Conservation (phyloP, 2,113 vertebrate genomes). For the Progne subis region DNA sequence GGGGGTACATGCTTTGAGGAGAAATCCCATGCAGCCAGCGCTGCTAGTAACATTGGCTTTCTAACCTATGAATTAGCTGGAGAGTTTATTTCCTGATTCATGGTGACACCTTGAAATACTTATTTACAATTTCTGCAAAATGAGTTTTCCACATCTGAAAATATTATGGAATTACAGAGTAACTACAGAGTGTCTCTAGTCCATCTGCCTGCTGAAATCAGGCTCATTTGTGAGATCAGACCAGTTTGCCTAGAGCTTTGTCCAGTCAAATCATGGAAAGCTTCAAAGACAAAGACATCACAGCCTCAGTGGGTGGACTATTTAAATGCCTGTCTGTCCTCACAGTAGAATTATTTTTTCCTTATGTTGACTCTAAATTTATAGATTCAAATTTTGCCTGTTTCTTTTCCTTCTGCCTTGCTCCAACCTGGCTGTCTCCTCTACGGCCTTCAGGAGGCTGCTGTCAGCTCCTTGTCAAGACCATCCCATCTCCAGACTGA, state of each 20-base stretch:
- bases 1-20: background rate
- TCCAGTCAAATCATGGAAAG: background rate
- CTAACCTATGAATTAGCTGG: background rate
- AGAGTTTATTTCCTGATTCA: background rate
- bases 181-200: background rate
- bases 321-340: background rate
- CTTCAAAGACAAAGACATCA: background rate
- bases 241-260: background rate
- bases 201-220: background rate
- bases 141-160: background rate
- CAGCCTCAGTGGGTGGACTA: fast-evolving
- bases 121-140: background rate
- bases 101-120: background rate
- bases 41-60: background rate
- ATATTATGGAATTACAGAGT: background rate
- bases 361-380: background rate
- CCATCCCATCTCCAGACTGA: background rate
- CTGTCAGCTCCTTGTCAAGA: background rate
- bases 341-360: background rate
- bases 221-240: background rate
- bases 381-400: background rate
- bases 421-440: background rate
- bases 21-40: background rate
- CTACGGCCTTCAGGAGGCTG: background rate
- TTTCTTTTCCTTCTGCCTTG: background rate